Evolutionary conservation across 2,888 invertebrate species (phyloP).

Genomic region (Zelleria hepariella): DNA sequence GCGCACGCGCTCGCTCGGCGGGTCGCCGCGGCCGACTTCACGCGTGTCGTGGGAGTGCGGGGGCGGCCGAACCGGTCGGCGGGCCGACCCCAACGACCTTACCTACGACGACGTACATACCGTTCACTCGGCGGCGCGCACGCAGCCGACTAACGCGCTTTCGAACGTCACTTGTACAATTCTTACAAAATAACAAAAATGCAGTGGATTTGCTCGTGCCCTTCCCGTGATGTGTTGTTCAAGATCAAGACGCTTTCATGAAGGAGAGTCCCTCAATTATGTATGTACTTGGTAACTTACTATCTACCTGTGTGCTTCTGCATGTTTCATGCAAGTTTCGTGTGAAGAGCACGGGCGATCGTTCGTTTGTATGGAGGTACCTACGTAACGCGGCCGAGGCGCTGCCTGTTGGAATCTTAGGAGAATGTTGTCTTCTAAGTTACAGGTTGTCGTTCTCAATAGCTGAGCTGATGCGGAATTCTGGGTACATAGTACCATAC

Average conservation of each 20-base stretch:
- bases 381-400: neutral
- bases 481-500: too few relatives aligned
- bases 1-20: neutral
- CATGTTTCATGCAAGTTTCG: too few relatives aligned
- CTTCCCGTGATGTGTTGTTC: neutral
- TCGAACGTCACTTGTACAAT: neutral
- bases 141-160: slow-evolving; percentile 2
- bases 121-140: slow-evolving; percentile 6
- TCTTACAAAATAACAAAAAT: neutral
- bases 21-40: neutral
- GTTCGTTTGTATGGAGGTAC: too few relatives aligned
- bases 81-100: slow-evolving; percentile 8
- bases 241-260: neutral
- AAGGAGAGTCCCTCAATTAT: neutral
- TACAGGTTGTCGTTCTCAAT: too few relatives aligned
- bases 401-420: neutral
- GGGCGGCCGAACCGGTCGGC: slow-evolving; percentile 6
- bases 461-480: too few relatives aligned
- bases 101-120: slow-evolving; percentile 5
- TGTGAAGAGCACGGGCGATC: neutral
- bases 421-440: neutral
- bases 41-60: slow-evolving; percentile 1
- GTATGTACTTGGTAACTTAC: neutral
- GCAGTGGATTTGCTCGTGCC: neutral
- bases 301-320: neutral